Evolutionary conservation across 1,140 invertebrate species (phyloP), one percentile per base, ranked within the genome.

Genomic region (Oryctes rhinoceros): DNA sequence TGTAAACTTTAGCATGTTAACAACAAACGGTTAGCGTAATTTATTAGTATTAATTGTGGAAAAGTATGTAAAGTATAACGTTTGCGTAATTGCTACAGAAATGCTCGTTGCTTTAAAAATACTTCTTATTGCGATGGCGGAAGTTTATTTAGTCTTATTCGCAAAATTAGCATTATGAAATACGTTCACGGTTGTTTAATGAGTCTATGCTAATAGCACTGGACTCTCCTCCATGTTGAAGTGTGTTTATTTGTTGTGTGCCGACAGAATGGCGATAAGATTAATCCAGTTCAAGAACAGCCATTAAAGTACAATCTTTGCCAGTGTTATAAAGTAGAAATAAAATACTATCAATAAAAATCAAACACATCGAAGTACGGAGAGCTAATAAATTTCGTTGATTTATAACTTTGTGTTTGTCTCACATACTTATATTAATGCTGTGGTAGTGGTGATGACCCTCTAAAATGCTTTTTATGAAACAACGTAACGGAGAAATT

Each of bases 11-110:
- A 59, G 13, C 11, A 67, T 11, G 18, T 71, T 71, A 13, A 71
- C 20, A 20, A 71, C 35, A 71, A 71, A 24, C 24, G 18, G 9
- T 18, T 71, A 24, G 20, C 35, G 53, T 59, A 59, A 59, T 59
- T 59, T 59, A 59, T 59, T n/a, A 15, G 15, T 13, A 71, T 71
- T 71, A 71, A 71, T 71, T 11, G 65, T 30, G 65, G 18, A 35
- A 10, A 30, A 37, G n/a, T 35, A 71, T 24, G 24, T 71, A 71
- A 20, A 71, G 65, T 71, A 15, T 37, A 71, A 20, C 35, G 62
- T 35, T 24, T 71, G 30, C 65, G 20, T 71, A 71, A 35, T 71
- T 37, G 35, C 24, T 53, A n/a, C 49, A 59, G 53, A 59, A 59
- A 7, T 39, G 7, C 39, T 39, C 39, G 39, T 39, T 39, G 7